Evolutionary conservation across 2,888 invertebrate species (phyloP).

Genomic region (Esperia sulphurella): DNA sequence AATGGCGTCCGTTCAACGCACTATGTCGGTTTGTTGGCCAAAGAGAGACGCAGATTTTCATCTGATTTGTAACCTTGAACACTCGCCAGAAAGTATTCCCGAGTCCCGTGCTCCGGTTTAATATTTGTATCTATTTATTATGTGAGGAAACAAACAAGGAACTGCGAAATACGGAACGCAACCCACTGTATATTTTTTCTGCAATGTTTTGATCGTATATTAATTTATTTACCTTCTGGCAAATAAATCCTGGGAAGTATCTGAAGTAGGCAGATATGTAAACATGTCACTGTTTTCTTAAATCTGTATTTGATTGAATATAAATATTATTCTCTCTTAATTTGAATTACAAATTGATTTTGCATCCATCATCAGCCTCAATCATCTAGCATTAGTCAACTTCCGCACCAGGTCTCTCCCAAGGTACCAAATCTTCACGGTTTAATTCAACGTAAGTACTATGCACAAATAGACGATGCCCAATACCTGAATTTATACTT

Average conservation of each 20-base stretch:
- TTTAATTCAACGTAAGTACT: too few species aligned
- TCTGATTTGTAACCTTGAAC: conserved; percentile 59
- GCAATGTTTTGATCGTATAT: conserved; percentile 1
- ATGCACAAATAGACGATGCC: too few species aligned
- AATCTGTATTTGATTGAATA: too few species aligned
- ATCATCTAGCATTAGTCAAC: too few species aligned
- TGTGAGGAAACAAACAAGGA: conserved; percentile 46
- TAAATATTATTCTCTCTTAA: too few species aligned
- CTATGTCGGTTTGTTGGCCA: conserved; percentile 53
- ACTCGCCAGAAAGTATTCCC: conserved; percentile 65
- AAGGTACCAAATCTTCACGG: too few species aligned
- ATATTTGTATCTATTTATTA: conserved; percentile 44
- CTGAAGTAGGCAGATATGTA: too few species aligned
- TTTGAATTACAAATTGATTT: too few species aligned
- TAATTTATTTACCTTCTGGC: background rate
- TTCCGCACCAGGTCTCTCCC: too few species aligned
- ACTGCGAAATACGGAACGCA: conserved; percentile 22
- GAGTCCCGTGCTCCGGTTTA: conserved; percentile 46
- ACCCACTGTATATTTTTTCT: conserved; percentile 8
- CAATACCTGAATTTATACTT: too few species aligned
- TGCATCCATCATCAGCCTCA: too few species aligned
- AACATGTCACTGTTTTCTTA: too few species aligned
- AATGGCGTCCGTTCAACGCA: conserved; percentile 46
- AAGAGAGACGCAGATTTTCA: conserved; percentile 72
- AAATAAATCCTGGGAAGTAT: background rate